Conservation (phyloP, 2,888 invertebrate species). For the Eubasilissa splendida region DNA sequence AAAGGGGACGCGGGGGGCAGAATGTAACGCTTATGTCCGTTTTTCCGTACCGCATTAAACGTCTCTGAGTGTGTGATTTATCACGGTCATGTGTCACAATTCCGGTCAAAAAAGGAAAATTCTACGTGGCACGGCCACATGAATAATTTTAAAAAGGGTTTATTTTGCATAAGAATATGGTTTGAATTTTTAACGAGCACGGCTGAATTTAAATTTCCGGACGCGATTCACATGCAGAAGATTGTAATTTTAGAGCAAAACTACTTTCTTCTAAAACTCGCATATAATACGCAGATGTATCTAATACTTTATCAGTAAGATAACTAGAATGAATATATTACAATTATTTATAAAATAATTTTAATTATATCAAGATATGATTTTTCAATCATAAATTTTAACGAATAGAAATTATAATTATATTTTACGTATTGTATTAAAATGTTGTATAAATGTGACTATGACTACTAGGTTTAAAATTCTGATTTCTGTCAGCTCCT, state of each 20-base stretch:
- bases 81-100: conserved; percentile 25
- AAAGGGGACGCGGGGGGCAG: conserved; percentile 23
- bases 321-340: no score
- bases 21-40: conserved; percentile 18
- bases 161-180: conserved; percentile 36
- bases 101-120: conserved; percentile 26
- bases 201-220: conserved; percentile 19
- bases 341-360: no score
- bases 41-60: conserved; percentile 28
- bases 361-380: no score
- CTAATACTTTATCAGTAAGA: no score
- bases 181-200: conserved; percentile 26
- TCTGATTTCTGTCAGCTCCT: no score
- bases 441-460: no score
- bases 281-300: no score
- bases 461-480: no score
- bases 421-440: no score
- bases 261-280: no score
- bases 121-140: conserved; percentile 21
- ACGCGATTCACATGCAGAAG: conserved; percentile 14
- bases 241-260: conserved; percentile 2
- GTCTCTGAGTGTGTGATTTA: conserved; percentile 35
- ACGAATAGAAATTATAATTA: no score
- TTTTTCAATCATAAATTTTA: no score
- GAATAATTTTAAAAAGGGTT: conserved; percentile 38